phyloP scores from a whole-genome alignment of 2,888 invertebrate species.

The Nycteola revayana region DNA sequence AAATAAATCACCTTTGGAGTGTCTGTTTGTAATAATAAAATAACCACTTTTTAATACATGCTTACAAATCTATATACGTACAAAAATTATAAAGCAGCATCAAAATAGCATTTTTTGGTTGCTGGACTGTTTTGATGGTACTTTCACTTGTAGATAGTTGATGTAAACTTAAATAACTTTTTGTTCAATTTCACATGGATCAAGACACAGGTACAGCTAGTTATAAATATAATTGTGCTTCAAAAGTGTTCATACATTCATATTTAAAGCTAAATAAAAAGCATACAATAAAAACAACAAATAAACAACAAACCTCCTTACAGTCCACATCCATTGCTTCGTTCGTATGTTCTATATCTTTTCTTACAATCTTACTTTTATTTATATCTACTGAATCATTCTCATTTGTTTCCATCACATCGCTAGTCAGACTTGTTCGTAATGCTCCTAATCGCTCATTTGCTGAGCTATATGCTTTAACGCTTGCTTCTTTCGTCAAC shows the following conservation, averaged over 20 bases:
- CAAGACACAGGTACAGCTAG: neutral
- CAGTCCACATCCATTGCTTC: constrained; percentile 68
- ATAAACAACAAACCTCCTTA: constrained; percentile 46
- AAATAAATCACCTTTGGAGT: no score
- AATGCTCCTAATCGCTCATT: constrained; percentile 56
- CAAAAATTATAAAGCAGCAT: no score
- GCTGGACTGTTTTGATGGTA: no score
- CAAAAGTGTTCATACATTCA: neutral
- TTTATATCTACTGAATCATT: constrained; percentile 24
- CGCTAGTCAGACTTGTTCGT: constrained; percentile 46
- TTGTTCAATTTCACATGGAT: neutral
- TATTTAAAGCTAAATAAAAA: neutral
- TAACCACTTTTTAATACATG: no score
- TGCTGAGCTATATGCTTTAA: constrained; percentile 44
- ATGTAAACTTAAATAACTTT: no score
- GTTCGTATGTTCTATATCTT: constrained; percentile 23
- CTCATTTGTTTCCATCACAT: constrained; percentile 35
- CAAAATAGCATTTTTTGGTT: no score
- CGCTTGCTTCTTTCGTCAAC: constrained; percentile 45
- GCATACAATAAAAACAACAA: constrained; percentile 12
- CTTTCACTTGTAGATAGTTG: no score
- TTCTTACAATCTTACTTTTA: constrained; percentile 19
- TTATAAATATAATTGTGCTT: neutral
- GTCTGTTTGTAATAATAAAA: no score
- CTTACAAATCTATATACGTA: no score